These are phyloP conservation scores for Malthinus seriepunctatus DNA, from an alignment of 2,888 invertebrate species.

Conservation along the genomic window DNA sequence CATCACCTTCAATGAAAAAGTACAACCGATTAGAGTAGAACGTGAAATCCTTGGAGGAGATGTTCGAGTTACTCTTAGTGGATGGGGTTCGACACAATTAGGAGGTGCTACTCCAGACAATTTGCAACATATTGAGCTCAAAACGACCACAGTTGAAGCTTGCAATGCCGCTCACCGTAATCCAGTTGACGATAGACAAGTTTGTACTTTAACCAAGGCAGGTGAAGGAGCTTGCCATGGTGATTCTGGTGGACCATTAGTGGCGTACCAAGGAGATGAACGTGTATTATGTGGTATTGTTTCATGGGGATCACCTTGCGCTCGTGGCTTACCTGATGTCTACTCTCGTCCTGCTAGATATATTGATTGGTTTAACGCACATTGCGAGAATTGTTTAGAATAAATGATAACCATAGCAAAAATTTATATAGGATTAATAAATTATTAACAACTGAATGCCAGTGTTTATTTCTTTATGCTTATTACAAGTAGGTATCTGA, in stretches of 20 bases:
- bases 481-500: no score
- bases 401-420: neutral
- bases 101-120: slow-evolving; percentile 59
- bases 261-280: slow-evolving; percentile 36
- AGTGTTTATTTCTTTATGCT: no score
- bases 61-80: slow-evolving; percentile 46
- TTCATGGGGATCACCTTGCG: slow-evolving; percentile 49
- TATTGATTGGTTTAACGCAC: slow-evolving; percentile 47
- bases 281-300: slow-evolving; percentile 23
- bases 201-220: slow-evolving; percentile 39
- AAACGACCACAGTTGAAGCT: slow-evolving; percentile 55
- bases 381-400: neutral
- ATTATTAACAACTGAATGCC: no score
- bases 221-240: slow-evolving; percentile 57
- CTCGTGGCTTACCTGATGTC: slow-evolving; percentile 51
- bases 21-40: neutral
- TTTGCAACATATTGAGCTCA: slow-evolving; percentile 59
- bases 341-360: slow-evolving; percentile 51
- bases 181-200: neutral
- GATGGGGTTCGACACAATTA: slow-evolving; percentile 51
- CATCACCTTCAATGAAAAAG: neutral
- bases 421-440: no score
- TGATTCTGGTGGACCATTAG: slow-evolving; percentile 53
- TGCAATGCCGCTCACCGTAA: neutral
- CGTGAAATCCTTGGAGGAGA: slow-evolving; percentile 47